A percentile compares a stretch with the other conserved stretches of the same genome.
phyloP scores from a whole-genome alignment of 1,140 invertebrate genomes.

The Drosophila arizonae region DNA sequence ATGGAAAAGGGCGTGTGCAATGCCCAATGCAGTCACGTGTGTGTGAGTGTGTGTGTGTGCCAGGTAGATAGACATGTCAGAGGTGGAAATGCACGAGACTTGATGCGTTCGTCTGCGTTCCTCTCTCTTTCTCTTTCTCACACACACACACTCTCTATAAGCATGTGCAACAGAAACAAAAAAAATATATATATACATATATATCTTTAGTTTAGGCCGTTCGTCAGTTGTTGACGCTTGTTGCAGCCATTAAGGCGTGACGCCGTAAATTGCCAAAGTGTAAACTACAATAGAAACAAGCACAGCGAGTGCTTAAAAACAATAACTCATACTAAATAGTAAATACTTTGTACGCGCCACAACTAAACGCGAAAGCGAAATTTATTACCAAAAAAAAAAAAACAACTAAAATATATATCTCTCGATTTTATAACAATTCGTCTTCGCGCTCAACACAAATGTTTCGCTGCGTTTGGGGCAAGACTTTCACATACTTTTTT shows the following conservation, averaged over 20 bases:
- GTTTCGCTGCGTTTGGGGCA: conserved; percentile 26
- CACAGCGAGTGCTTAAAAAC: conserved; percentile 60
- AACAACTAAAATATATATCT: conserved; percentile 33
- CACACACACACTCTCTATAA: conserved; percentile 30
- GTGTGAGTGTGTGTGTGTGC: conserved; percentile 15
- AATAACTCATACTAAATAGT: conserved; percentile 35
- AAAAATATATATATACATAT: background rate
- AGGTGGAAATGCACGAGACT: conserved; percentile 21
- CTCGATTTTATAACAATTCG: background rate
- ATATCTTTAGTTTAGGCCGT: conserved; percentile 25
- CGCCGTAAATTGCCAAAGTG: conserved; percentile 75
- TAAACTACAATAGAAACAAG: conserved; percentile 55
- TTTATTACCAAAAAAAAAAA: conserved; percentile 63
- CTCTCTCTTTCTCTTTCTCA: too few relatives aligned
- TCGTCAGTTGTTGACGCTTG: conserved; percentile 48
- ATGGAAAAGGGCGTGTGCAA: conserved; percentile 66
- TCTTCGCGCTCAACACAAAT: conserved; percentile 50
- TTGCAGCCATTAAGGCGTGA: conserved; percentile 75
- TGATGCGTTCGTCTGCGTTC: conserved; percentile 3
- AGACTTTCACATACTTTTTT: conserved; percentile 72
- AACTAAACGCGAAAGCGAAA: conserved; percentile 65
- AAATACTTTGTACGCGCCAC: conserved; percentile 30
- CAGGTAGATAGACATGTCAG: conserved; percentile 22
- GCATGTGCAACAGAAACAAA: conserved; percentile 52
- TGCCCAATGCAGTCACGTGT: conserved; percentile 7